Percentiles rank a stretch among this genome's conserved stretches.
Conservation (phyloP, 2,888 invertebrate genomes). For the Seladonia tumulorum region DNA sequence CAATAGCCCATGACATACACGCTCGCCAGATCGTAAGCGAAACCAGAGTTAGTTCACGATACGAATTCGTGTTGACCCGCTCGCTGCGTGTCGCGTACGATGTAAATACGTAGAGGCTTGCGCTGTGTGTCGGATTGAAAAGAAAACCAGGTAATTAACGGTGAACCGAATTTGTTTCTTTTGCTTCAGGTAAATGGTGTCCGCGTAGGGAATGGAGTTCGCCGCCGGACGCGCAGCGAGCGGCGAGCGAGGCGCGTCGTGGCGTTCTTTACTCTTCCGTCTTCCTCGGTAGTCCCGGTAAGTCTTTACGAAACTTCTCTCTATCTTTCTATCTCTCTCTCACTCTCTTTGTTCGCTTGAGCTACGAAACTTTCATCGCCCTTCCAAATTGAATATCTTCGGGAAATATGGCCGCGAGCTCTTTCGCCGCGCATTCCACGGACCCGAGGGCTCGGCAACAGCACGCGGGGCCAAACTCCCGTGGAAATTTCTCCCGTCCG, state of each 20-base stretch:
- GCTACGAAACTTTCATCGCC: slow-evolving; percentile 18
- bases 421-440: slow-evolving; percentile 1
- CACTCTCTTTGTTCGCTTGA: background rate
- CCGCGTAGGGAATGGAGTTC: slow-evolving; percentile 95
- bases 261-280: slow-evolving; percentile 95
- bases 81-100: background rate
- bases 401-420: slow-evolving; percentile 28
- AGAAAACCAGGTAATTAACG: slow-evolving; percentile 46
- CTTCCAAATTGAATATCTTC: slow-evolving; percentile 32
- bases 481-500: slow-evolving; percentile 20
- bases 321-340: background rate
- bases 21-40: background rate
- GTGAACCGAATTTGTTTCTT: slow-evolving; percentile 46
- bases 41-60: background rate
- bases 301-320: slow-evolving; percentile 82
- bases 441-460: background rate
- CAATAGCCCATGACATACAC: background rate
- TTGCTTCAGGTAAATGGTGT: slow-evolving; percentile 94
- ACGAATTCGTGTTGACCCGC: slow-evolving; percentile 12
- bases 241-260: slow-evolving; percentile 90
- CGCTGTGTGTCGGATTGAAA: background rate
- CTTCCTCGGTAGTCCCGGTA: slow-evolving; percentile 96
- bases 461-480: background rate
- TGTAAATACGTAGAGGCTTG: background rate
- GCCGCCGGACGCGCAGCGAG: slow-evolving; percentile 91